Base-by-base conservation (phyloP, 1,140 invertebrate species). In the Hylaeus volcanicus region DNA sequence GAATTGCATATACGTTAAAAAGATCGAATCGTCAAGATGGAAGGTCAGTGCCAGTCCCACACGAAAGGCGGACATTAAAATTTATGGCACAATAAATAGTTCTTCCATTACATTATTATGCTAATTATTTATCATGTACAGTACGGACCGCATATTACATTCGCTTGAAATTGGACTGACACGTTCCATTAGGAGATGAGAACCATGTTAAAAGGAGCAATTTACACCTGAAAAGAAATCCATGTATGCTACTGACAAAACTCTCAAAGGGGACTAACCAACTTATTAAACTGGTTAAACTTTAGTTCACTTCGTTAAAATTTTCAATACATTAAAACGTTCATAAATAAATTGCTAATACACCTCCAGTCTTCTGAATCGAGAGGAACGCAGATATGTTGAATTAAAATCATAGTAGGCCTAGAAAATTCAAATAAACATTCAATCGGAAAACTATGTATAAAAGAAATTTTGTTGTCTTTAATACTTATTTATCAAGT, bases 51-150 rank as follows among this genome's bases (percentile, higher is more conserved):
- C 61, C 84, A 86, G 43, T 81, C 60, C 60, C 74, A 82, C 26
- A 66, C 74, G 82, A 84, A 79, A 70, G 64, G 72, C 79, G 63
- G 71, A 80, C 79, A 66, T 74, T 68, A 26, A 86, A 26, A 87
- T 83, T 88, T 89, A 90, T 90, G 89, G 89, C 89, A 90, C 89
- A 86, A 90, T 86, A 88, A 88, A 89, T 84, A 85, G 83, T 81
- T 82, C 69, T 81, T 82, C 68, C 70, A 65, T 82, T 83, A 78
- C 56, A 15, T 74, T 82, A 82, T 81, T 78, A 81, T 74, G 74
- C 69, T 84, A 88, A 83, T 81, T 81, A 85, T 68, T 78, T 64
- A 72, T 79, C 68, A 87, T 82, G 41, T 81, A 82, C 82, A 81
- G 56, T 75, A 64, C 69, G 14, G 65, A 65, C 73, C 74, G 73